Evolutionary conservation across 2,888 invertebrate species (phyloP), one percentile per base, ranked within the genome.

Genomic region (Cosmopolites sordidus): DNA sequence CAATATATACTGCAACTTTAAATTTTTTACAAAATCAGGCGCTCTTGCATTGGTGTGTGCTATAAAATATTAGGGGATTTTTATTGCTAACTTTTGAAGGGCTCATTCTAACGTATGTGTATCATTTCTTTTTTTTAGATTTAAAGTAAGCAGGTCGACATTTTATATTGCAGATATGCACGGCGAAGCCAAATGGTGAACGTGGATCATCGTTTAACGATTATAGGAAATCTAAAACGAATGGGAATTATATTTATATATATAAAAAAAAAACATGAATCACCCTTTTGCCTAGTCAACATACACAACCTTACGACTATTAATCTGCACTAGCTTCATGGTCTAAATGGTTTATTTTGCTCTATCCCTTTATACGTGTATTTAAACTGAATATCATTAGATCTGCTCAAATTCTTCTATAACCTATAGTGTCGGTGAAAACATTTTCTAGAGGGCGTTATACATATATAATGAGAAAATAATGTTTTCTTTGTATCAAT

Each of bases 151-250:
- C 17, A 16, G 14, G 16, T 51, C 53, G 53, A 40, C 56, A 48
- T 40, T 56, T 56, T 56, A 39, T 51, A 53, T 56, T 56, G 50
- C 56, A 56, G 56, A 56, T 56, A 56, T 56, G 53, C 46, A 52
- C 22, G 47, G 53, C 43, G 49, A 56, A 43, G 51, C 56, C 22
- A 39, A 45, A 39, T 52, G 51, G 52, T 56, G 52, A 56, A 39
- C 33, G 2, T n/a, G 12, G n/a, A 9, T 11, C 5, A n/a, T 33
- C 12, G 33, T 12, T n/a, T 33, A 22, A 22, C 8, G n/a, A 33
- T 12, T 12, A 5, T 33, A 33, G 11, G 33, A 12, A 33, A 33
- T 11, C 33, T 33, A 12, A 33, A 33, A 11, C 33, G 22, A 22
- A 22, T 48, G 41, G 39, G 39, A 40, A 40, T 29, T 43, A n/a